A percentile compares a stretch with the other conserved stretches of the same genome.
These are phyloP conservation scores for Teleogryllus oceanicus DNA, from an alignment of 2,888 invertebrate genomes.

Conservation along the genomic window DNA sequence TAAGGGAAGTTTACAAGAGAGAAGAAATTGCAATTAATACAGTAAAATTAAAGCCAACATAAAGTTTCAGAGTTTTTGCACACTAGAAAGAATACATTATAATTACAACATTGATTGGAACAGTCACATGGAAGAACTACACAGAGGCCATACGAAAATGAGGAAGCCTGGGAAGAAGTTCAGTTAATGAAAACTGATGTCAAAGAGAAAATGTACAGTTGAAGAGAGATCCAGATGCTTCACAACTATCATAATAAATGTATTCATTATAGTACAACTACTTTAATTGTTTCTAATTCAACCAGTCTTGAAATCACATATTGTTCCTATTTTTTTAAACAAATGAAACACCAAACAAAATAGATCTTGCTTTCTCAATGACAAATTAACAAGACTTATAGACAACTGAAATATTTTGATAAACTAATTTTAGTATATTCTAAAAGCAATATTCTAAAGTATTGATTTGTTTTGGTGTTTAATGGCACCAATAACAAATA, in stretches of 20 bases:
- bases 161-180: slow-evolving; percentile 11
- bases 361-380: too few species aligned
- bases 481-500: too few species aligned
- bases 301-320: too few species aligned
- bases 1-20: slow-evolving; percentile 18
- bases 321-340: too few species aligned
- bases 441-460: too few species aligned
- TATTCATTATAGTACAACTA: too few species aligned
- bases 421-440: too few species aligned
- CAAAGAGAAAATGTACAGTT: slow-evolving; percentile 6
- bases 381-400: too few species aligned
- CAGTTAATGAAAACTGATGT: slow-evolving; percentile 18
- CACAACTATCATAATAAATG: neutral
- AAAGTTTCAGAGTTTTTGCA: neutral
- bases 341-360: too few species aligned
- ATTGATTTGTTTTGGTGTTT: too few species aligned
- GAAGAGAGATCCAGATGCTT: slow-evolving; percentile 6
- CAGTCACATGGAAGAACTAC: slow-evolving; percentile 18
- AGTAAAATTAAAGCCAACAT: neutral
- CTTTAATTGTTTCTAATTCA: too few species aligned
- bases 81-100: slow-evolving; percentile 18
- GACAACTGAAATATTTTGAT: too few species aligned
- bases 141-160: slow-evolving; percentile 18
- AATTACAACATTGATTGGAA: slow-evolving; percentile 18
- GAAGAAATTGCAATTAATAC: slow-evolving; percentile 18